Conservation (phyloP, 2,888 invertebrate genomes). For the Graphium colonna region DNA sequence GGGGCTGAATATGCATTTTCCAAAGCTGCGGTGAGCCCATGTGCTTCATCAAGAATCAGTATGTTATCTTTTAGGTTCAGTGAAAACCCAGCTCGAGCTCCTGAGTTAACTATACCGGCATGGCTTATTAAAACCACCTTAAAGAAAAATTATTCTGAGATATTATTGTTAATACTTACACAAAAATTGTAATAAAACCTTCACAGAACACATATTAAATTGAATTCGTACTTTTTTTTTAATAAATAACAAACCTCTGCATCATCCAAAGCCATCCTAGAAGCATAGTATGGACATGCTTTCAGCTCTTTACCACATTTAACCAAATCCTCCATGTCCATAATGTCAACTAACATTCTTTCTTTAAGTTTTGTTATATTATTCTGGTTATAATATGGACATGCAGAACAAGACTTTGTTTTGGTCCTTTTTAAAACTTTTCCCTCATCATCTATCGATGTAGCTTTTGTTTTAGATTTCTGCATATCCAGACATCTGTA, state of each 20-base stretch:
- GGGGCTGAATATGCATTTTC: conserved; percentile 91
- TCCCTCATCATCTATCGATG: conserved; percentile 79
- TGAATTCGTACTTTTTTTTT: not conserved
- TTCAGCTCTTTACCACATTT: conserved; percentile 82
- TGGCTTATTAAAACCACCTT: conserved; percentile 70
- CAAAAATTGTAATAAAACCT: not conserved
- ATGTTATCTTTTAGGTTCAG: conserved; percentile 84
- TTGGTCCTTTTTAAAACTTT: conserved; percentile 83
- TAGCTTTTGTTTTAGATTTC: conserved; percentile 80
- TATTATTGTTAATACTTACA: too few relatives aligned
- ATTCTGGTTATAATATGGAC: conserved; percentile 83
- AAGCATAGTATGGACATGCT: conserved; percentile 97
- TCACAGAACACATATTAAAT: too few relatives aligned
- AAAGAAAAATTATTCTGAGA: conserved; percentile 22
- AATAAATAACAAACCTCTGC: conserved; percentile 81
- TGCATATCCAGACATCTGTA: conserved; percentile 92
- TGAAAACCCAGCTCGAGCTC: conserved; percentile 61
- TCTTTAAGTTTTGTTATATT: conserved; percentile 83
- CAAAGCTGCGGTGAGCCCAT: conserved; percentile 95
- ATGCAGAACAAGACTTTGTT: conserved; percentile 76
- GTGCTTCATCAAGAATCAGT: conserved; percentile 97
- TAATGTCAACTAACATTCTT: conserved; percentile 83
- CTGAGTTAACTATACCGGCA: conserved; percentile 66
- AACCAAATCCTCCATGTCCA: conserved; percentile 94
- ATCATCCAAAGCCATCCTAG: conserved; percentile 88